Evolutionary conservation across 2,113 vertebrate genomes (phyloP), one percentile per base, ranked within the genome.

Genomic region (Sceloporus tristichus): DNA sequence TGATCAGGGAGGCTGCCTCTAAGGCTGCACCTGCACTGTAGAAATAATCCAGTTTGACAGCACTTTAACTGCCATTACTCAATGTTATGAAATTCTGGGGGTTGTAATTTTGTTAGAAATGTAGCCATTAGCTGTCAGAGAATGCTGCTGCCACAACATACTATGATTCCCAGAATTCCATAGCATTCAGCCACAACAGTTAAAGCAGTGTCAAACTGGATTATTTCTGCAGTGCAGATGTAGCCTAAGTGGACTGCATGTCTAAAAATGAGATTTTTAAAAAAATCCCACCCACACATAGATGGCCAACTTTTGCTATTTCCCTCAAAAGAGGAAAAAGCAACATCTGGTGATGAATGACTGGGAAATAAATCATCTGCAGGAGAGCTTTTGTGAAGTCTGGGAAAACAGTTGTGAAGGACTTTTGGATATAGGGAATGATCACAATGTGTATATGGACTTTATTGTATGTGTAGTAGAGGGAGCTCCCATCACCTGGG

Each of bases 261-360:
- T 82, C 40, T 48, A 56, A 19, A 82, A 65, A 62, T 74, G 54
- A 76, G 29, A 23, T 21, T 75, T 75, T 74, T 34, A 25, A 75
- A 75, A 62, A 82, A n/a, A 81, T 62, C 38, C 68, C 80, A 21
- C 77, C 11, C 56, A 23, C 54, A 48, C 38, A 65, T 16, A 59
- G 79, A 62, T 21, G 16, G 14, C 27, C 62, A 75, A 42, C 54
- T n/a, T 71, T 23, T 38, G 34, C n/a, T 74, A 25, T 80, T 62
- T 74, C 59, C 78, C 81, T 48, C n/a, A 29, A 27, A 81, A 75
- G 21, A 81, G 25, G 48, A n/a, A 71, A 79, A 87, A 75, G 73
- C 53, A 75, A 85, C 2, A 75, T 85, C 48, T 86, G 62, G 65
- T 86, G n/a, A 70, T 38, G 6, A 48, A 80, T 54, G 65, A 79